Percentiles rank a stretch among this genome's conserved stretches.
Conservation (phyloP, 2,888 invertebrate species). For the Lycia hirtaria region DNA sequence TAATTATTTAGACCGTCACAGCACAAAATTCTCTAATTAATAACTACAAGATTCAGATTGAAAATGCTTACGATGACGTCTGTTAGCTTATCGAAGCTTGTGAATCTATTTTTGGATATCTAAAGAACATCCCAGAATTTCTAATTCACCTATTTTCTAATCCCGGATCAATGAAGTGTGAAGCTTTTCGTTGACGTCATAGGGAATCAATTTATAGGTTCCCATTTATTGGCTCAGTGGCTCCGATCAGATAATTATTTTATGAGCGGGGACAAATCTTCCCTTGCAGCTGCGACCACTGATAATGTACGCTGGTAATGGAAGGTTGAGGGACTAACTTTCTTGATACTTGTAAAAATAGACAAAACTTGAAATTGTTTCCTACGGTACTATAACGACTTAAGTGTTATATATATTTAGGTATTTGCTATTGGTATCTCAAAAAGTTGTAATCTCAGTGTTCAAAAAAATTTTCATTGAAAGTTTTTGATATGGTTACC, state of each 20-base stretch:
- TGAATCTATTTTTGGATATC: not conserved
- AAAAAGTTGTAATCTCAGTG: too few species aligned
- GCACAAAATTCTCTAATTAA: too few species aligned
- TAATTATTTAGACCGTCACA: too few species aligned
- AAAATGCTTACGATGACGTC: too few species aligned
- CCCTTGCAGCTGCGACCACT: slow-evolving; percentile 75
- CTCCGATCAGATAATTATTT: slow-evolving; percentile 79
- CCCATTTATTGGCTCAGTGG: slow-evolving; percentile 72
- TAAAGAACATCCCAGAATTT: not conserved
- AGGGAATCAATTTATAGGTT: slow-evolving; percentile 69
- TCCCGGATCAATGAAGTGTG: slow-evolving; percentile 17
- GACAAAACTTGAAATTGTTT: too few species aligned
- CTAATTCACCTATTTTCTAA: slow-evolving; percentile 23
- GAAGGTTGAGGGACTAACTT: not conserved
- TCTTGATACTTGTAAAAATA: slow-evolving; percentile 55
- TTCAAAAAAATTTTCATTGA: too few species aligned
- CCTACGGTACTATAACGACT: too few species aligned
- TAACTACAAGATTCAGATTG: too few species aligned
- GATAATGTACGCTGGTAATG: slow-evolving; percentile 60
- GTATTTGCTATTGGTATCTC: too few species aligned
- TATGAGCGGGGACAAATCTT: slow-evolving; percentile 72
- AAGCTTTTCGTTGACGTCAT: slow-evolving; percentile 66
- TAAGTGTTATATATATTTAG: too few species aligned
- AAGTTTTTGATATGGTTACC: too few species aligned
- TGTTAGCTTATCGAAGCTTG: too few species aligned